phyloP scores from a whole-genome alignment of 2,113 vertebrate genomes.

The Chaetorhynchus papuensis region DNA sequence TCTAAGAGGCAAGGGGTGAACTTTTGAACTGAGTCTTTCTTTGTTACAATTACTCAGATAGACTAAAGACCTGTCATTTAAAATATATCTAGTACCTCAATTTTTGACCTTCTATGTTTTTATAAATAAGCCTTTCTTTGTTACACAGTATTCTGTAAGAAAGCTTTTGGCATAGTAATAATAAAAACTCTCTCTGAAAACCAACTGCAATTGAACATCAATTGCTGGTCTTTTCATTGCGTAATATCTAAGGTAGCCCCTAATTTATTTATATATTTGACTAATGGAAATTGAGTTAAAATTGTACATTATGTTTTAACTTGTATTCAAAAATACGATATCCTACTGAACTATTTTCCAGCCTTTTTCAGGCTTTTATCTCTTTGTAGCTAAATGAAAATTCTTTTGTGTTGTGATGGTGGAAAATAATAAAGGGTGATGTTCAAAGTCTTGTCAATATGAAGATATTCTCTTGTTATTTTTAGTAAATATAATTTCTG shows the following conservation, averaged over 20 bases:
- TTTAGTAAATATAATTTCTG: not conserved
- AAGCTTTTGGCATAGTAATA: not conserved
- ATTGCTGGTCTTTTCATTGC: not conserved
- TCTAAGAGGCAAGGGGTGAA: not conserved
- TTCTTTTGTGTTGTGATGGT: not conserved
- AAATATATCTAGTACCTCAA: not conserved
- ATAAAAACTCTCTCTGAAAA: not conserved
- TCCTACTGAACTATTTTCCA: not conserved
- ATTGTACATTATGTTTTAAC: not conserved
- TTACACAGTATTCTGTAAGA: not conserved
- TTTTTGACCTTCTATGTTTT: not conserved
- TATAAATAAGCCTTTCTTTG: not conserved
- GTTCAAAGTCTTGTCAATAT: not conserved
- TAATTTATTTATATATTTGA: not conserved
- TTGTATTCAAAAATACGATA: not conserved
- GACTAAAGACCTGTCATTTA: not conserved
- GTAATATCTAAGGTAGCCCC: rapidly evolving
- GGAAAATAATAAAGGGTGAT: not conserved
- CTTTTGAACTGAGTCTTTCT: not conserved
- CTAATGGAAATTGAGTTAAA: not conserved
- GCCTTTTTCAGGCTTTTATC: not conserved
- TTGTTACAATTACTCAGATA: not conserved
- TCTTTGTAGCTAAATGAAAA: not conserved
- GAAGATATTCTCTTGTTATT: not conserved
- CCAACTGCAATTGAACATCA: not conserved